These are phyloP conservation scores for Sebastes fasciatus DNA, from an alignment of 2,113 vertebrate genomes.

Conservation along the genomic window DNA sequence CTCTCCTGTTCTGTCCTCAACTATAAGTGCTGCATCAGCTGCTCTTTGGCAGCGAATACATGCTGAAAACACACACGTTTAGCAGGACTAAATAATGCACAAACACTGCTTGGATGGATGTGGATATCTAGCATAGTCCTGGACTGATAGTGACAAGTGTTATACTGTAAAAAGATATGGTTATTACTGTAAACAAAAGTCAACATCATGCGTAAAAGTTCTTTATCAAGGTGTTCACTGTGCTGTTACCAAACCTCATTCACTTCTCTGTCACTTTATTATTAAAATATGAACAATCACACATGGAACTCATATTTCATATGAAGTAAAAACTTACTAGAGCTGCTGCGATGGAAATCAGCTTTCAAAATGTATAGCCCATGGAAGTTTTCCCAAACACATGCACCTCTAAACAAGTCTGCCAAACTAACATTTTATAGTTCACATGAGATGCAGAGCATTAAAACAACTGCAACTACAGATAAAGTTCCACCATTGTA, in stretches of 20 bases:
- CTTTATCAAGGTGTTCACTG: not conserved
- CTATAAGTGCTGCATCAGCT: slow-evolving; percentile 59
- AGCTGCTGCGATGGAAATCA: slow-evolving; percentile 32
- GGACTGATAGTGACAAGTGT: not conserved
- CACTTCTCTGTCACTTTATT: not conserved
- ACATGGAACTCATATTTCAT: slow-evolving; percentile 9
- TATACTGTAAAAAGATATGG: not conserved
- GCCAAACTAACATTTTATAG: slow-evolving; percentile 20
- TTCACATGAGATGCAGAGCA: slow-evolving; percentile 1
- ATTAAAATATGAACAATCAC: slow-evolving; percentile 24
- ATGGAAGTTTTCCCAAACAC: slow-evolving; percentile 38
- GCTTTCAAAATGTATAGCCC: slow-evolving; percentile 25
- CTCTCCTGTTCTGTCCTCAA: slow-evolving; percentile 23
- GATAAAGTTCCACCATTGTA: not conserved
- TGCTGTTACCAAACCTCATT: slow-evolving; percentile 2
- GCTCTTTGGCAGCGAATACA: slow-evolving; percentile 25
- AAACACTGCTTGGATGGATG: not conserved
- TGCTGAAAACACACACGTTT: slow-evolving; percentile 39
- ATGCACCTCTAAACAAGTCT: slow-evolving; percentile 26
- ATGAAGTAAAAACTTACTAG: slow-evolving; percentile 1
- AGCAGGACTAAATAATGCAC: slow-evolving; percentile 4
- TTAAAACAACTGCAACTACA: not conserved
- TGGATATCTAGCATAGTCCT: not conserved
- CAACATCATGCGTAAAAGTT: not conserved
- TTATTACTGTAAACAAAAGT: not conserved